These are phyloP conservation scores for Hippopotamyrus pictus DNA, from an alignment of 2,797 vertebrate genomes.

Conservation along the genomic window DNA sequence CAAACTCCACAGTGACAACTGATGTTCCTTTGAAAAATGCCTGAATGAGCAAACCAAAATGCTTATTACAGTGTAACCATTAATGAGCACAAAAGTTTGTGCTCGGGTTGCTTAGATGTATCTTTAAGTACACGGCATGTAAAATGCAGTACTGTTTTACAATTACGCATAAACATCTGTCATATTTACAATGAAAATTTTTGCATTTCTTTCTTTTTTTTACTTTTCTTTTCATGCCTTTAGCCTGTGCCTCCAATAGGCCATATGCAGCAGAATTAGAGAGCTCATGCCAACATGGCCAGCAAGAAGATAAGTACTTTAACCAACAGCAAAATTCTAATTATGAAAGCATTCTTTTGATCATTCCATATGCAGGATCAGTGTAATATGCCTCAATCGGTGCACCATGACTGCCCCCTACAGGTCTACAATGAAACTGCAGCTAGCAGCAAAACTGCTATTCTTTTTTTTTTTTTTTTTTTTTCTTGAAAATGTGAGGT, in stretches of 20 bases:
- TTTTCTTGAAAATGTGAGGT: slow-evolving; percentile 33
- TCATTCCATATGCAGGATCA: background rate
- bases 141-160: slow-evolving; percentile 25
- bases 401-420: slow-evolving; percentile 36
- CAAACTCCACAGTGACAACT: background rate
- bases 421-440: slow-evolving; percentile 41
- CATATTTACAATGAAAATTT: slow-evolving; percentile 30
- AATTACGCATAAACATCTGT: slow-evolving; percentile 25
- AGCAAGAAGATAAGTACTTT: background rate
- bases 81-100: background rate
- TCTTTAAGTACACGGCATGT: slow-evolving; percentile 43
- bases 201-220: slow-evolving; percentile 40
- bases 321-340: background rate
- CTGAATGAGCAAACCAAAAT: background rate
- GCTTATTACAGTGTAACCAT: background rate
- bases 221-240: slow-evolving; percentile 25
- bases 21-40: background rate
- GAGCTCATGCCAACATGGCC: background rate
- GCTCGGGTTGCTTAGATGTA: slow-evolving; percentile 23
- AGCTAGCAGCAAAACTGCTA: slow-evolving; percentile 36
- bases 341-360: background rate
- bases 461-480: too few relatives aligned
- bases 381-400: background rate
- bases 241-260: background rate
- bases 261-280: background rate